These are phyloP conservation scores for Lindbergichthys nudifrons DNA, from an alignment of 2,797 vertebrate genomes.

Conservation along the genomic window DNA sequence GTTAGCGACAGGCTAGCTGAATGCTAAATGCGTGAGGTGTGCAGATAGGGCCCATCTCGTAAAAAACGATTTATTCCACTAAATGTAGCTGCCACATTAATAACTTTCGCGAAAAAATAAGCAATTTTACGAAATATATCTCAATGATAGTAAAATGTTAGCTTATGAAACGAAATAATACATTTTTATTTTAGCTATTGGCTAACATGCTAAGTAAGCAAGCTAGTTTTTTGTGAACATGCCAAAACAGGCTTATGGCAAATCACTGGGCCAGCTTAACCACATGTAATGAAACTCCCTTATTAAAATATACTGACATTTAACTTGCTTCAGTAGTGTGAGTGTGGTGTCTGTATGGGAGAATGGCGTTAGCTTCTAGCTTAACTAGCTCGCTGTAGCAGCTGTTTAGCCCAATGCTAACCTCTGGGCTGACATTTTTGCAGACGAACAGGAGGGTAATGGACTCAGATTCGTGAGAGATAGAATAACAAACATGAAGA, in stretches of 20 bases:
- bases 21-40: constrained; percentile 25
- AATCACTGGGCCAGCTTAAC: rapidly evolving
- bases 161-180: rapidly evolving
- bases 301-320: neutral
- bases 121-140: rapidly evolving
- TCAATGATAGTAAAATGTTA: too few species aligned
- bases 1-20: constrained; percentile 35
- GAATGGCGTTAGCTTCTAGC: rapidly evolving
- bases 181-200: neutral
- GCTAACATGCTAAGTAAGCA: constrained; percentile 38
- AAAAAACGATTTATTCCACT: neutral
- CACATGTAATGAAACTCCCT: rapidly evolving
- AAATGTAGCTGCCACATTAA: neutral
- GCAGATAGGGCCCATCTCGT: neutral
- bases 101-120: rapidly evolving
- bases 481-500: constrained; percentile 78
- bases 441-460: constrained; percentile 92
- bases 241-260: neutral
- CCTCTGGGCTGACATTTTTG: constrained; percentile 2
- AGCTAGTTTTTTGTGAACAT: neutral
- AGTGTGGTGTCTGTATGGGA: rapidly evolving
- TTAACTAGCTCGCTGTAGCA: neutral
- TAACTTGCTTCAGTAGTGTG: rapidly evolving
- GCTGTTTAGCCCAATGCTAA: neutral
- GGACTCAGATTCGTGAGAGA: constrained; percentile 77